Evolutionary conservation across 2,888 invertebrate species (phyloP).

Genomic region (Prosapia bicincta): DNA sequence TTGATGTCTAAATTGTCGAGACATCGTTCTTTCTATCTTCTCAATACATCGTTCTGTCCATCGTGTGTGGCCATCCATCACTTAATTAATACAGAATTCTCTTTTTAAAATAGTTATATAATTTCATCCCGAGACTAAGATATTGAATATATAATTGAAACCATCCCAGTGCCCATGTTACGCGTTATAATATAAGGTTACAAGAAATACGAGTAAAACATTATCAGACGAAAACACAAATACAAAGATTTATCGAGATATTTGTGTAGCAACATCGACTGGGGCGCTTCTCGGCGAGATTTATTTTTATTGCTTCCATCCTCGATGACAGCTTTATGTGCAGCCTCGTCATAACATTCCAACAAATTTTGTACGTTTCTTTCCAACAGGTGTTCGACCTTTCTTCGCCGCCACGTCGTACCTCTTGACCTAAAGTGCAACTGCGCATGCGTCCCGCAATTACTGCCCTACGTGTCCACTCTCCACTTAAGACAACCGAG

Average conservation of each 20-base stretch:
- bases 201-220: background rate
- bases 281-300: background rate
- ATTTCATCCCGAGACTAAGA: background rate
- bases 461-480: background rate
- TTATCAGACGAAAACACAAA: background rate
- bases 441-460: background rate
- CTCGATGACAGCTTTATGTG: background rate
- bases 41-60: no score
- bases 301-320: background rate
- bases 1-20: no score
- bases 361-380: background rate
- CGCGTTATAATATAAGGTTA: background rate
- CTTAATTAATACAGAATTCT: background rate
- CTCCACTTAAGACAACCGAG: background rate
- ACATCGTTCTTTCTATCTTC: no score
- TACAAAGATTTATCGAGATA: background rate
- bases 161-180: background rate
- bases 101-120: background rate
- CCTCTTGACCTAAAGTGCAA: background rate
- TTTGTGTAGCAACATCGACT: background rate
- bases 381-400: background rate
- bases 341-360: background rate
- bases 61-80: background rate
- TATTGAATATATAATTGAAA: background rate
- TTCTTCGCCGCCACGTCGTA: background rate